These are phyloP conservation scores for Chloromyia formosa DNA, from an alignment of 2,888 invertebrate species.

Conservation along the genomic window DNA sequence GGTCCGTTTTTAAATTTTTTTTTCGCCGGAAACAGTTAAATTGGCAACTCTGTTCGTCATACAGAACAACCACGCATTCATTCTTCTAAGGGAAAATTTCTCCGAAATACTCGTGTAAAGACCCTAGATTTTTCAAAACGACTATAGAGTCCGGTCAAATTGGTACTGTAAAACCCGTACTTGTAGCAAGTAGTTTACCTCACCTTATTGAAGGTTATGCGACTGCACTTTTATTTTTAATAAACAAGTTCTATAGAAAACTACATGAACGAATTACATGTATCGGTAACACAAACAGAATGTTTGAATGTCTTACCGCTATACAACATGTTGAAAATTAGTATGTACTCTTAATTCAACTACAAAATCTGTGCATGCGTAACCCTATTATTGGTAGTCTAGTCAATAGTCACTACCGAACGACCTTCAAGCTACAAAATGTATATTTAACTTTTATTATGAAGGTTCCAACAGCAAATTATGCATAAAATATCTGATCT, in stretches of 20 bases:
- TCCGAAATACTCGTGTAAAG: too few species aligned
- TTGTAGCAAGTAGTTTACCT: neutral
- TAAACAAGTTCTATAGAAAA: slow-evolving; percentile 12
- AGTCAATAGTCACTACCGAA: slow-evolving; percentile 14
- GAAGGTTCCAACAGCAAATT: neutral
- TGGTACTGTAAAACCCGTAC: too few species aligned
- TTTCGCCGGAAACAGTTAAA: too few species aligned
- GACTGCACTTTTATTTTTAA: neutral
- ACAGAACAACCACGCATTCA: too few species aligned
- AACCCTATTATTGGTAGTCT: neutral
- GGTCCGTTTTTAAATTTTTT: too few species aligned
- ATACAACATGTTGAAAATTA: slow-evolving; percentile 1
- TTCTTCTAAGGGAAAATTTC: too few species aligned
- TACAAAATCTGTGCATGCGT: neutral
- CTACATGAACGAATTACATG: neutral
- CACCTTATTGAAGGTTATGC: slow-evolving; percentile 15
- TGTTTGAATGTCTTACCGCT: neutral
- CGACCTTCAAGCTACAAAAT: slow-evolving; percentile 25
- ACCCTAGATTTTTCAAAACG: too few species aligned
- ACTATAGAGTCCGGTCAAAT: too few species aligned
- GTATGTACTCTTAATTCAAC: slow-evolving; percentile 4
- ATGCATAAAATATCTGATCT: neutral
- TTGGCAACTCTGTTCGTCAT: too few species aligned
- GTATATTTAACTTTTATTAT: neutral
- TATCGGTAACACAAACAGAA: neutral